Conservation (phyloP, 1,140 invertebrate genomes). For the Goniozus legneri region DNA sequence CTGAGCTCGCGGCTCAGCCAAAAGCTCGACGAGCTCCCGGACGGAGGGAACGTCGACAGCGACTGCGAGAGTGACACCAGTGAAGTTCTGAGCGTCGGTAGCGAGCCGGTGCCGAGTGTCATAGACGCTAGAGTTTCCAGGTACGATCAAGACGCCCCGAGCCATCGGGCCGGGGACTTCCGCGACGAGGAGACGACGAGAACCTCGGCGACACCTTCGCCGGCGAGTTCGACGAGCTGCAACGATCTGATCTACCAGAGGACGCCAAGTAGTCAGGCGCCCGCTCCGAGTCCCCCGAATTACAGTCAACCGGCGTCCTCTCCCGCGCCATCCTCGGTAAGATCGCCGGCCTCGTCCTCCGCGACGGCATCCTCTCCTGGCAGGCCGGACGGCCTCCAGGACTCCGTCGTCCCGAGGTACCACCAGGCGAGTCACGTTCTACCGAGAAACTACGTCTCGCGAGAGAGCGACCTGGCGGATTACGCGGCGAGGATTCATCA, state of each 20-base stretch:
- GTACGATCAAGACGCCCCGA: slow-evolving; percentile 27
- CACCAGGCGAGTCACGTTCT: slow-evolving; percentile 22
- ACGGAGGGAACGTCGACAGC: slow-evolving; percentile 26
- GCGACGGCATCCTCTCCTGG: slow-evolving; percentile 44
- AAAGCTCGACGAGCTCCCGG: neutral
- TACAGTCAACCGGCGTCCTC: slow-evolving; percentile 42
- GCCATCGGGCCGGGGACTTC: slow-evolving; percentile 32
- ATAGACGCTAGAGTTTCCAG: slow-evolving; percentile 23
- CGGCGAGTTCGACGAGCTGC: slow-evolving; percentile 44
- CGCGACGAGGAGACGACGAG: slow-evolving; percentile 41
- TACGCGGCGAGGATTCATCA: slow-evolving; percentile 27
- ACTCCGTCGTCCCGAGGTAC: slow-evolving; percentile 36
- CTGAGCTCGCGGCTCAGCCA: slow-evolving; percentile 9
- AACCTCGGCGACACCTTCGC: slow-evolving; percentile 41
- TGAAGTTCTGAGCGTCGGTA: slow-evolving; percentile 58
- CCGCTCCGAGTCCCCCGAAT: slow-evolving; percentile 34
- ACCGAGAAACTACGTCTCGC: slow-evolving; percentile 28
- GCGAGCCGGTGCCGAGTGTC: slow-evolving; percentile 52
- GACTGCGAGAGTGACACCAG: slow-evolving; percentile 52
- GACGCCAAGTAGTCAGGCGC: slow-evolving; percentile 16
- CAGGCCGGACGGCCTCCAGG: slow-evolving; percentile 33
- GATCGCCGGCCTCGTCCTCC: slow-evolving; percentile 43
- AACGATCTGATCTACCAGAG: slow-evolving; percentile 31
- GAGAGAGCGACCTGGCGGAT: slow-evolving; percentile 35
- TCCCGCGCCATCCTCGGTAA: slow-evolving; percentile 39